These are phyloP conservation scores for Strix uralensis DNA, from an alignment of 2,113 vertebrate genomes.

Conservation along the genomic window DNA sequence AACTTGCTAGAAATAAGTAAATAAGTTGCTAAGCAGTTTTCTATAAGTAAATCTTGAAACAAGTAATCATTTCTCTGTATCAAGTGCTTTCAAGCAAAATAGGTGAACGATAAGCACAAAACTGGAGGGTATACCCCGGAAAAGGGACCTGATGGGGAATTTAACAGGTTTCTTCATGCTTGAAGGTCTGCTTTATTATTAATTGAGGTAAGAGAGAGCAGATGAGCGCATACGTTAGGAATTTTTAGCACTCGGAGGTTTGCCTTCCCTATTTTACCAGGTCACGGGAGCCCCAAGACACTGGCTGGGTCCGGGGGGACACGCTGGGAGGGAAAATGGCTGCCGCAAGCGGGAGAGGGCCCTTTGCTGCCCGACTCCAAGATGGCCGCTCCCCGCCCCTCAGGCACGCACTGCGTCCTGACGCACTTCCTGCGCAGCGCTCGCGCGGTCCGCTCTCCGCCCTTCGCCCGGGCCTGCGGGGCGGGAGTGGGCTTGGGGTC, in stretches of 20 bases:
- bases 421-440: background rate
- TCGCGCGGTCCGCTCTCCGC: background rate
- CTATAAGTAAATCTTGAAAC: too few species aligned
- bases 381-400: background rate
- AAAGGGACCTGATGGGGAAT: background rate
- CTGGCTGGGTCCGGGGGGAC: too few species aligned
- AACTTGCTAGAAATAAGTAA: too few species aligned
- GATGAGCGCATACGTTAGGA: fast-evolving
- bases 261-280: fast-evolving
- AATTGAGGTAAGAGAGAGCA: background rate
- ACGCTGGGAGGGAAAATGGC: background rate
- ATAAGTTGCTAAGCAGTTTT: too few species aligned
- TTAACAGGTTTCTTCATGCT: too few species aligned
- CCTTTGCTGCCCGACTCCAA: background rate
- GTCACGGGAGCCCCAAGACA: too few species aligned
- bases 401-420: background rate
- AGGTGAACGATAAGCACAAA: fast-evolving
- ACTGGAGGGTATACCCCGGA: fast-evolving
- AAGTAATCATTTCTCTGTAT: too few species aligned
- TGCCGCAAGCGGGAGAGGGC: fast-evolving
- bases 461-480: background rate
- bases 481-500: background rate
- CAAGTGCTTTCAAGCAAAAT: too few species aligned
- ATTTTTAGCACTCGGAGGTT: too few species aligned
- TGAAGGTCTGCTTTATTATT: background rate